Evolutionary conservation across 64 coral and sea anemone genomes (phyloP), one percentile per base, ranked within the genome.

Genomic region (Acropora tenuis): DNA sequence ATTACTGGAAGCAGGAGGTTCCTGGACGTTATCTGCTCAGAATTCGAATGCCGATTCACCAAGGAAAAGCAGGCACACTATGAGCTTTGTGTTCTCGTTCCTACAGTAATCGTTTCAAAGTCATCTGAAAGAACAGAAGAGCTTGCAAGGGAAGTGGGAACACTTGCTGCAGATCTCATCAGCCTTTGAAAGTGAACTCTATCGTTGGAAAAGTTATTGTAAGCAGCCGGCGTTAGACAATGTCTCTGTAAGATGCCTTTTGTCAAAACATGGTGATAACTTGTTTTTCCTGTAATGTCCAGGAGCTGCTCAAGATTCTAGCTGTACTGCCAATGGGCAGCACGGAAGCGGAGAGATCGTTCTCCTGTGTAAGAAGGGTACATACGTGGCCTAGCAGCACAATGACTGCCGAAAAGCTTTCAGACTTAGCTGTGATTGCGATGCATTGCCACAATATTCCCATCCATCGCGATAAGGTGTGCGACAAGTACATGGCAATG

Each of bases 311-410:
- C 65, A 95, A 95, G 86, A 89, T 95, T 86, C 86, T 95, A 79
- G 94, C 94, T 83, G 94, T 92, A 66, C 88, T 95, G 78, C 94
- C 94, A 43, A 83, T 95, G 76, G 89, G 90, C 58, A 92, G 90
- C 86, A 96, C 90, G 66, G 94, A 96, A 90, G 90, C 86, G 75
- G 94, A 96, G 76, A 92, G 94, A 73, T 96, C 90, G 48, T 96
- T 89, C 75, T 96, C 94, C 78, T 92, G 86, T 87, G 77, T 92
- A 11, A 59, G 90, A 44, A 96, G 90, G 78, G 74, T 92, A 41
- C 90, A 95, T 67, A 95, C 94, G 19, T 95, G 94, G 90, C 77
- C 92, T 76, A 72, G 94, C 66, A 93, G 86, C 86, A 93, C 65
- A 77, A 93, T 93, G 92, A 89, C 92, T 78, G 90, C 92, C 78